Evolutionary conservation across 2,113 vertebrate genomes (phyloP).

Genomic region (Anhinga anhinga): DNA sequence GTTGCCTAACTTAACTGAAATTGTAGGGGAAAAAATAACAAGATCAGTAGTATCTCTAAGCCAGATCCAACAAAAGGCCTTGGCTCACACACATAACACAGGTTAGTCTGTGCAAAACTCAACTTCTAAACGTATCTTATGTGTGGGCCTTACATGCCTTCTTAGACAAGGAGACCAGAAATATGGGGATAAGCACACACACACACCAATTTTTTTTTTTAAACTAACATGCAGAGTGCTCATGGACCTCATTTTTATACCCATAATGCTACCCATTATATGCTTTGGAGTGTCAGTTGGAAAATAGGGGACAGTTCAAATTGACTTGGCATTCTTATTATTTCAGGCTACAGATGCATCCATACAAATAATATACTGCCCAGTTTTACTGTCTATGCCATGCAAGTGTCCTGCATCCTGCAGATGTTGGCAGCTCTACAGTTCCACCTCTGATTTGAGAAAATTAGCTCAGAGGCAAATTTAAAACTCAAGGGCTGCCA

Average conservation of each 20-base stretch:
- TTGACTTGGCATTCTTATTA: not conserved
- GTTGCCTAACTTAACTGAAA: not conserved
- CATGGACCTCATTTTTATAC: not conserved
- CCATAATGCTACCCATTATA: not conserved
- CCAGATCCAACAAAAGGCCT: not conserved
- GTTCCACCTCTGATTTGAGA: not conserved
- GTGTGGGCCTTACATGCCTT: rapidly evolving
- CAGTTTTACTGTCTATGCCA: not conserved
- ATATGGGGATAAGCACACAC: not conserved
- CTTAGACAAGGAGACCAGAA: not conserved
- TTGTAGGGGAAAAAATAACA: not conserved
- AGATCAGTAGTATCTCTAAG: not conserved
- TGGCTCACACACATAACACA: no score
- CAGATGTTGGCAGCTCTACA: not conserved
- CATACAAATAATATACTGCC: not conserved
- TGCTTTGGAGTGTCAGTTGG: not conserved
- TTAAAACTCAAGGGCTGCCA: not conserved
- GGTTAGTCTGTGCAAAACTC: not conserved
- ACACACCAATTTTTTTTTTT: not conserved
- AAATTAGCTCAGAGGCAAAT: not conserved
- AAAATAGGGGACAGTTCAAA: not conserved
- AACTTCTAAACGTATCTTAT: not conserved
- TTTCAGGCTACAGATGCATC: not conserved
- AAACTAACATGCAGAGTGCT: not conserved
- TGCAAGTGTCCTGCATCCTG: not conserved